These are phyloP conservation scores for Ostrea edulis DNA, from an alignment of 1,140 invertebrate genomes.

Conservation along the genomic window DNA sequence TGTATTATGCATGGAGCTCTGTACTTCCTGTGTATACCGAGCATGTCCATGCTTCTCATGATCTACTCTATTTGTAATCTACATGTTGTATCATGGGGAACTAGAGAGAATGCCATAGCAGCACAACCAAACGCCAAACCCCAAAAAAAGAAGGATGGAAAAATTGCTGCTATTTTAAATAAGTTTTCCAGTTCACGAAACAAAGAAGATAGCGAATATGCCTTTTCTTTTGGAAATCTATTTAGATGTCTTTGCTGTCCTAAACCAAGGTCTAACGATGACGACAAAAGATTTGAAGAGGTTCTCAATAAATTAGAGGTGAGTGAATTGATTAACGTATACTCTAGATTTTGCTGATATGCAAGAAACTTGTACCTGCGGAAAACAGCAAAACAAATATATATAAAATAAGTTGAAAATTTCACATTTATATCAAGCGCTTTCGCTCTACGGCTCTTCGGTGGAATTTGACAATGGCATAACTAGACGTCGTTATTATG, in stretches of 20 bases:
- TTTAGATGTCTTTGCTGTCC: conserved; percentile 74
- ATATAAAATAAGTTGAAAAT: too few relatives aligned
- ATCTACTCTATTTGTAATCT: conserved; percentile 95
- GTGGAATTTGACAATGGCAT: too few relatives aligned
- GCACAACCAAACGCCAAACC: conserved; percentile 51
- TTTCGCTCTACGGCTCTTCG: too few relatives aligned
- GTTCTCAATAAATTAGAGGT: conserved; percentile 68
- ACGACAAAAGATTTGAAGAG: conserved; percentile 60
- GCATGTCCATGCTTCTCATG: conserved; percentile 96
- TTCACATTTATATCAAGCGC: too few relatives aligned
- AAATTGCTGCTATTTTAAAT: conserved; percentile 53
- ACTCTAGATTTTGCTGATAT: too few relatives aligned
- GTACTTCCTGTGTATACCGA: conserved; percentile 95
- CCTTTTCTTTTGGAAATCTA: conserved; percentile 72
- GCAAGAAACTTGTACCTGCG: too few relatives aligned
- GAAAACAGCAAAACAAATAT: too few relatives aligned
- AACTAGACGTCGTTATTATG: too few relatives aligned
- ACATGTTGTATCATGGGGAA: conserved; percentile 95
- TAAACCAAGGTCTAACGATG: conserved; percentile 49
- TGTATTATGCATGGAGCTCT: conserved; percentile 89
- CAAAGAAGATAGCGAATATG: conserved; percentile 69
- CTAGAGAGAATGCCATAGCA: conserved; percentile 82
- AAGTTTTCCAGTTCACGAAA: conserved; percentile 54
- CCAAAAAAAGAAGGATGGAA: conserved; percentile 48
- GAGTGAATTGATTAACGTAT: conserved; percentile 6